Evolutionary conservation across 1,140 invertebrate species (phyloP).

Genomic region (Trinorchestia longiramus): DNA sequence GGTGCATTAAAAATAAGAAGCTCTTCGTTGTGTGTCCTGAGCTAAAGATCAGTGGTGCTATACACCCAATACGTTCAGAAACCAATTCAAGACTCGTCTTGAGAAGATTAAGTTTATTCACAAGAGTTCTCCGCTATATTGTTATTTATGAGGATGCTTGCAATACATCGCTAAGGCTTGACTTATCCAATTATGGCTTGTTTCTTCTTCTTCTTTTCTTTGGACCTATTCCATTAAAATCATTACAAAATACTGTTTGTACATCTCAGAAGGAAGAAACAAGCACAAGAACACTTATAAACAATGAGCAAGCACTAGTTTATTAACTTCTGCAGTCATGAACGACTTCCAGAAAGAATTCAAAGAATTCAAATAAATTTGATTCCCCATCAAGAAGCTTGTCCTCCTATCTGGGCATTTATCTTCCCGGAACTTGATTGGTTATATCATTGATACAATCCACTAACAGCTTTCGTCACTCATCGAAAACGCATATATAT

Average conservation of each 20-base stretch:
- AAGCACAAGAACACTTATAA: neutral
- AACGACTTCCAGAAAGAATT: neutral
- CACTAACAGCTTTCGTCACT: neutral
- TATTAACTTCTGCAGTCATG: neutral
- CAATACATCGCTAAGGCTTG: constrained; percentile 41
- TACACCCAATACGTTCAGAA: constrained; percentile 53
- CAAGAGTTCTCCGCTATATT: constrained; percentile 48
- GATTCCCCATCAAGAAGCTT: neutral
- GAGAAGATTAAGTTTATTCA: constrained; percentile 50
- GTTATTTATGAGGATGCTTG: constrained; percentile 48
- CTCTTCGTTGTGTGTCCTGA: constrained; percentile 37
- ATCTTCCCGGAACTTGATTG: neutral
- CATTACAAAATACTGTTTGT: neutral
- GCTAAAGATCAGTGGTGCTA: constrained; percentile 46
- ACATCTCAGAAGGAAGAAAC: neutral
- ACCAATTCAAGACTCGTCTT: constrained; percentile 53
- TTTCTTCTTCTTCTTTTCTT: constrained; percentile 13
- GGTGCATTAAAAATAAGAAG: constrained; percentile 53
- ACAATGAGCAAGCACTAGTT: neutral
- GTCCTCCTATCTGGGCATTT: neutral
- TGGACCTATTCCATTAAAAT: neutral
- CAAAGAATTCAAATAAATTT: constrained; percentile 3
- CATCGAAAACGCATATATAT: neutral
- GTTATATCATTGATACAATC: neutral
- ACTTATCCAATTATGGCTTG: constrained; percentile 43